Conservation (phyloP, 2,888 invertebrate genomes). For the Drosophila borborema region DNA sequence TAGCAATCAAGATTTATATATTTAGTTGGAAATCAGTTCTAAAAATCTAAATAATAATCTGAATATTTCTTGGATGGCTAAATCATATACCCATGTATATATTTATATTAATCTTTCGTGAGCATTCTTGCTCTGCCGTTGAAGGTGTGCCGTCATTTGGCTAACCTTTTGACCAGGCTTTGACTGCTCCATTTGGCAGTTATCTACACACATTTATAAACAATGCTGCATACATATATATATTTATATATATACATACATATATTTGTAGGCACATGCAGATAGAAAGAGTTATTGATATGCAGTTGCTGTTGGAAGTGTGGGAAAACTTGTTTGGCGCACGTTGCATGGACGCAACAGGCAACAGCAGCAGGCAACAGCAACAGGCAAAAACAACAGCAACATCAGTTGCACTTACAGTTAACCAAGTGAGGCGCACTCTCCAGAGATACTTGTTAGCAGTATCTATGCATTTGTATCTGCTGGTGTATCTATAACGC, state of each 20-base stretch:
- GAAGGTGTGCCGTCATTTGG: slow-evolving; percentile 63
- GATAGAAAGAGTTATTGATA: slow-evolving; percentile 35
- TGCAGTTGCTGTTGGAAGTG: slow-evolving; percentile 37
- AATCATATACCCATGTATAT: too few relatives aligned
- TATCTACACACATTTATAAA: slow-evolving; percentile 19
- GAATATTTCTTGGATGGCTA: too few relatives aligned
- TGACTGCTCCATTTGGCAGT: slow-evolving; percentile 63
- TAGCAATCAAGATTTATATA: background rate
- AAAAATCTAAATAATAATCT: too few relatives aligned
- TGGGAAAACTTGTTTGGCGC: slow-evolving; percentile 60
- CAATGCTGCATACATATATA: background rate
- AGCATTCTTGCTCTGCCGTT: background rate
- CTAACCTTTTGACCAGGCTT: slow-evolving; percentile 77
- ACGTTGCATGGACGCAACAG: slow-evolving; percentile 48
- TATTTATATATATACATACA: slow-evolving; percentile 20
- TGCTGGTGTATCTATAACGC: slow-evolving; percentile 55
- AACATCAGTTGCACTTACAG: slow-evolving; percentile 54
- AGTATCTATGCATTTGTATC: slow-evolving; percentile 38
- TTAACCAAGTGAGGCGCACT: slow-evolving; percentile 53
- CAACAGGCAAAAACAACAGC: background rate
- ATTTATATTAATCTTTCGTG: background rate
- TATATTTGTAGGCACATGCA: slow-evolving; percentile 15
- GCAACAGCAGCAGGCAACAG: slow-evolving; percentile 5
- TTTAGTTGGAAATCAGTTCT: too few relatives aligned
- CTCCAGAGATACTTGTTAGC: slow-evolving; percentile 63